A percentile compares a stretch with the other conserved stretches of the same genome.
phyloP scores from a whole-genome alignment of 2,888 invertebrate genomes.

The Pyrrhosoma nymphula region DNA sequence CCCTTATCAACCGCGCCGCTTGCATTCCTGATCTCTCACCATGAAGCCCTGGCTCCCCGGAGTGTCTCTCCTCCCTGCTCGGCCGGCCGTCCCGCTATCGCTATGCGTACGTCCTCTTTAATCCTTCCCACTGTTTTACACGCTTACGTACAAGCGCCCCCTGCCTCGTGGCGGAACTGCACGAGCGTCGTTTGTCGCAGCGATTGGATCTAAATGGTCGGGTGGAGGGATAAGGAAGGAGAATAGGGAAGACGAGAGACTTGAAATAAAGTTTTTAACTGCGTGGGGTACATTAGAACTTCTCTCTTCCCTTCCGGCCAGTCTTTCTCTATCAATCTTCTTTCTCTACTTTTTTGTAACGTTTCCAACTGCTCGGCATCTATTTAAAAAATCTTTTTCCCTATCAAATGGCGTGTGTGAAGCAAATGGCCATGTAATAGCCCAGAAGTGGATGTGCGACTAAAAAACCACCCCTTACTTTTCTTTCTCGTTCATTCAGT shows the following conservation, averaged over 20 bases:
- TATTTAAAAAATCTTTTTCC: not conserved
- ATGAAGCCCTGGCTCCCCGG: not conserved
- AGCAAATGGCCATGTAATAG: not conserved
- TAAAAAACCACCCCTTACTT: not conserved
- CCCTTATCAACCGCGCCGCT: not conserved
- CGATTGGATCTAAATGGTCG: constrained; percentile 18
- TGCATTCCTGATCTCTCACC: not conserved
- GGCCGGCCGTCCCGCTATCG: not conserved
- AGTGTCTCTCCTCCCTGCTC: not conserved
- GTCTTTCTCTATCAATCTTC: not conserved
- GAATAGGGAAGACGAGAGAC: not conserved
- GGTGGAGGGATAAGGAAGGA: not conserved
- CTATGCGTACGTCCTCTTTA: not conserved
- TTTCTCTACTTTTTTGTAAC: not conserved
- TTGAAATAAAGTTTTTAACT: not conserved
- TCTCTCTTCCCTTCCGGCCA: not conserved
- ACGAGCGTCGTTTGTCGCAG: not conserved
- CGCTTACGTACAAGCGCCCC: not conserved
- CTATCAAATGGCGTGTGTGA: not conserved
- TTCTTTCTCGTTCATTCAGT: no score
- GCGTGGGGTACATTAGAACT: not conserved
- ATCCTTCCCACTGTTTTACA: not conserved
- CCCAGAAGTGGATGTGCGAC: not conserved
- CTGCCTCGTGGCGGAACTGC: not conserved
- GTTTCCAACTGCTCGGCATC: not conserved